A percentile compares a stretch with the other conserved stretches of the same genome.
Evolutionary conservation across 2,888 invertebrate genomes (phyloP).

Genomic region (Pandemis cinnamomeana): DNA sequence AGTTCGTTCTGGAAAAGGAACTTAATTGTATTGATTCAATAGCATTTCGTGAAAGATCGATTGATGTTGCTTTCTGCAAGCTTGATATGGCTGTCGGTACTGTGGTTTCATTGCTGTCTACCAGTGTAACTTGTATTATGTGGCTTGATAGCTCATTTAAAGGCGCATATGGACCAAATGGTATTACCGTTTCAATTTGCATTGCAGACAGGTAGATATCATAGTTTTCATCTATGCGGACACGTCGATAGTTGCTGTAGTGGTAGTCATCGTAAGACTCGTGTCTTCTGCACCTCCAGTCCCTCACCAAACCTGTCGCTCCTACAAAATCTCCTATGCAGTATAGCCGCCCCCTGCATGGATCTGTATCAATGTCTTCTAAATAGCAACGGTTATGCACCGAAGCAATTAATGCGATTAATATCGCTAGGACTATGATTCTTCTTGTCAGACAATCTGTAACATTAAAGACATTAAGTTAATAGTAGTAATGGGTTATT

Average conservation of each 20-base stretch:
- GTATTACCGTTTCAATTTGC: slow-evolving; percentile 3
- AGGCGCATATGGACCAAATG: background rate
- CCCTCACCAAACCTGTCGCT: background rate
- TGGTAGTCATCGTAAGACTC: slow-evolving; percentile 25
- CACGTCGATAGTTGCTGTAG: background rate
- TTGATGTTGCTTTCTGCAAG: background rate
- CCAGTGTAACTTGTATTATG: slow-evolving; percentile 13
- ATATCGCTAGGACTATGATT: slow-evolving; percentile 19
- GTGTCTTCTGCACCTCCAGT: slow-evolving; percentile 31
- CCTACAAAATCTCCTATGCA: slow-evolving; percentile 16
- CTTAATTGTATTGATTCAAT: slow-evolving; percentile 25
- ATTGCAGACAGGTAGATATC: slow-evolving; percentile 16
- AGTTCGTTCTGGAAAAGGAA: background rate
- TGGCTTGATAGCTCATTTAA: slow-evolving; percentile 16
- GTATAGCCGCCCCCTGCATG: slow-evolving; percentile 13
- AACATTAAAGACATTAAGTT: background rate
- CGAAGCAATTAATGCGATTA: slow-evolving; percentile 7
- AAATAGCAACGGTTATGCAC: slow-evolving; percentile 10
- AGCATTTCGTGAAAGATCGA: slow-evolving; percentile 23
- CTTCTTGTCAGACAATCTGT: background rate
- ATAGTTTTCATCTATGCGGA: slow-evolving; percentile 21
- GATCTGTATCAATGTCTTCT: background rate
- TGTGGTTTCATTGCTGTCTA: slow-evolving; percentile 19
- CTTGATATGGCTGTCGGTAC: slow-evolving; percentile 17
- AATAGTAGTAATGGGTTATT: background rate